Evolutionary conservation across 64 coral and sea anemone species (phyloP).

Genomic region (Stylophora pistillata): DNA sequence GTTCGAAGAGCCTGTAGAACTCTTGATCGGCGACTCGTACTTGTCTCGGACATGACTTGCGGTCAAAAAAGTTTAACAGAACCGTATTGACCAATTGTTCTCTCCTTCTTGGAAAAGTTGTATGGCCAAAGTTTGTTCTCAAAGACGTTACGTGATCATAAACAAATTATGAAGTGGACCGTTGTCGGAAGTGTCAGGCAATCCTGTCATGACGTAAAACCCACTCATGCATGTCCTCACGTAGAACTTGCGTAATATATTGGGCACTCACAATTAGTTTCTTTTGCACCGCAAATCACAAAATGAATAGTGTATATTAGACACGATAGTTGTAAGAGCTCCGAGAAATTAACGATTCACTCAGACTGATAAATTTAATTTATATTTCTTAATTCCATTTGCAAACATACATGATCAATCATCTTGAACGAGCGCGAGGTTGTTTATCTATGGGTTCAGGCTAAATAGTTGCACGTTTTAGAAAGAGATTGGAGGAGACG

Average conservation of each 20-base stretch:
- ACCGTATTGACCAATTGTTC: background rate
- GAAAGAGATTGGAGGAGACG: too few relatives aligned
- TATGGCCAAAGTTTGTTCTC: background rate
- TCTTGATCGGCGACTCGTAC: background rate
- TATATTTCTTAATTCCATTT: too few relatives aligned
- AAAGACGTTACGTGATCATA: background rate
- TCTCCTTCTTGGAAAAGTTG: background rate
- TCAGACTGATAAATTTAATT: too few relatives aligned
- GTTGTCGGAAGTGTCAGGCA: background rate
- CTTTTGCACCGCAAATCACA: too few relatives aligned
- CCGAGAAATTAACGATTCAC: too few relatives aligned
- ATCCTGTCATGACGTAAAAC: background rate
- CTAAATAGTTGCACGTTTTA: too few relatives aligned
- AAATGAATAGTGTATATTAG: too few relatives aligned
- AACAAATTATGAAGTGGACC: background rate
- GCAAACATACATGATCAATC: too few relatives aligned
- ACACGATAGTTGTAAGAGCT: too few relatives aligned
- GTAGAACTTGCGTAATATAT: background rate
- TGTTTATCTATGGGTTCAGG: too few relatives aligned
- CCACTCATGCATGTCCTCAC: constrained; percentile 17
- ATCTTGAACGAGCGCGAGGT: too few relatives aligned
- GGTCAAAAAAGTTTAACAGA: background rate
- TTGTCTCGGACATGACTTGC: background rate
- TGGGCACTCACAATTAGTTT: too few relatives aligned
- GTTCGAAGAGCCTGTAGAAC: background rate